A percentile compares a stretch with the other conserved stretches of the same genome.
Conservation (phyloP, 2,888 invertebrate genomes). For the Temnothorax rugatulus region DNA sequence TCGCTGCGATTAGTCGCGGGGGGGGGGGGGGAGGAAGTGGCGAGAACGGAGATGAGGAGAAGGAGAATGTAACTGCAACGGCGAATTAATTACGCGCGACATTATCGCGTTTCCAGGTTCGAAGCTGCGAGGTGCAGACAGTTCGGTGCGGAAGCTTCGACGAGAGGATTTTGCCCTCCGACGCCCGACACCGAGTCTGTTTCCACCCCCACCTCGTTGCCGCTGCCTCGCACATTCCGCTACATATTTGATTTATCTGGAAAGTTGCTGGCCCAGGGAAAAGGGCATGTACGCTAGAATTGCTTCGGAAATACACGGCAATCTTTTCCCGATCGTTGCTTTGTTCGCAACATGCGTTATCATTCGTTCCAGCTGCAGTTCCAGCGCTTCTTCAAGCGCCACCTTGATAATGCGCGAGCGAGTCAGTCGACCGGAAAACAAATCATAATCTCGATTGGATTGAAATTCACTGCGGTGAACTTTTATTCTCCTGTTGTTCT, state of each 20-base stretch:
- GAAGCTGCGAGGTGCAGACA: constrained; percentile 60
- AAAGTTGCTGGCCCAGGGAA: constrained; percentile 65
- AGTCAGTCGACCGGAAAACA: constrained; percentile 42
- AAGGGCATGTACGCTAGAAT: constrained; percentile 58
- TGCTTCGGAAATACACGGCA: constrained; percentile 67
- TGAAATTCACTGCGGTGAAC: constrained; percentile 1
- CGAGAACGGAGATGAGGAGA: background rate
- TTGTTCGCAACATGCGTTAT: constrained; percentile 36
- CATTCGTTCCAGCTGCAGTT: constrained; percentile 45
- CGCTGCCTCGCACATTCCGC: constrained; percentile 27
- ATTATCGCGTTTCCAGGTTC: constrained; percentile 70
- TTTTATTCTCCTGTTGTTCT: background rate
- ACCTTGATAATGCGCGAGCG: constrained; percentile 61
- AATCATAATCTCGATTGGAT: constrained; percentile 47
- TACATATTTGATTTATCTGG: constrained; percentile 75
- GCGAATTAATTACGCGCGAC: constrained; percentile 73
- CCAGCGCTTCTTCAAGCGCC: constrained; percentile 49
- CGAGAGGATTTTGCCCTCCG: constrained; percentile 52
- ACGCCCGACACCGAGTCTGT: constrained; percentile 20
- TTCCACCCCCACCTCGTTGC: background rate
- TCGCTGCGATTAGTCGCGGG: constrained; percentile 28
- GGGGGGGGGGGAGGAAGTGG: background rate
- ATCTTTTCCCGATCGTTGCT: constrained; percentile 65
- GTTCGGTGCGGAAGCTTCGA: constrained; percentile 55
- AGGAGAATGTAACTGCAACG: constrained; percentile 57